Percentiles rank a stretch among this genome's conserved stretches.
Evolutionary conservation across 2,888 invertebrate species (phyloP).

Genomic region (Hipparchia sbordonii): DNA sequence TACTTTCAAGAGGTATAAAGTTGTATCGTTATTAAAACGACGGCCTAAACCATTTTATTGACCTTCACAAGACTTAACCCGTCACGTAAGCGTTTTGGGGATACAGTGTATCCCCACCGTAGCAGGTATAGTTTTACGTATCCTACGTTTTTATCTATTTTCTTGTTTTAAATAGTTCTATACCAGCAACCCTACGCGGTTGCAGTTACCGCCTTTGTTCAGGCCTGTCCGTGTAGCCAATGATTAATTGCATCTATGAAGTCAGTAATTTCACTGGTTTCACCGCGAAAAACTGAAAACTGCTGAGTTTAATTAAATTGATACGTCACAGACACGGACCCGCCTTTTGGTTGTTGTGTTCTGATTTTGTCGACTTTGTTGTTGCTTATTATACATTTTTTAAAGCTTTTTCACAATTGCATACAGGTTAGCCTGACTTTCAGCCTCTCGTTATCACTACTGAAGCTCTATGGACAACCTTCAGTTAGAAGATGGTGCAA

Average conservation of each 20-base stretch:
- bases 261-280: constrained; percentile 56
- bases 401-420: neutral
- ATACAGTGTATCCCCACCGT: too few relatives aligned
- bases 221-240: constrained; percentile 59
- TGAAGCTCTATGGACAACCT: too few relatives aligned
- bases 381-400: neutral
- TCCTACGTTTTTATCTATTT: too few relatives aligned
- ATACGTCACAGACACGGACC: constrained; percentile 45
- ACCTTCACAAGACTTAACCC: too few relatives aligned
- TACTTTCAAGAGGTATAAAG: too few relatives aligned
- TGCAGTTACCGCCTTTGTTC: constrained; percentile 58
- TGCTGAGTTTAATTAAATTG: constrained; percentile 48
- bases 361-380: constrained; percentile 36
- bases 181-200: constrained; percentile 46
- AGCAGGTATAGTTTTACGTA: too few relatives aligned
- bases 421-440: neutral
- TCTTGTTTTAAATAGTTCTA: neutral
- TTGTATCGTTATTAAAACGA: too few relatives aligned
- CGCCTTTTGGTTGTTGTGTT: constrained; percentile 47
- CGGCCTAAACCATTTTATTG: too few relatives aligned
- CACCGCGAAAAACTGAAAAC: constrained; percentile 63
- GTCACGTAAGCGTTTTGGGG: too few relatives aligned
- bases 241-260: constrained; percentile 80
- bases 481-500: too few relatives aligned
- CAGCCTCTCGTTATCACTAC: too few relatives aligned